phyloP scores from a whole-genome alignment of 2,797 vertebrate genomes.

The Myotis myotis region DNA sequence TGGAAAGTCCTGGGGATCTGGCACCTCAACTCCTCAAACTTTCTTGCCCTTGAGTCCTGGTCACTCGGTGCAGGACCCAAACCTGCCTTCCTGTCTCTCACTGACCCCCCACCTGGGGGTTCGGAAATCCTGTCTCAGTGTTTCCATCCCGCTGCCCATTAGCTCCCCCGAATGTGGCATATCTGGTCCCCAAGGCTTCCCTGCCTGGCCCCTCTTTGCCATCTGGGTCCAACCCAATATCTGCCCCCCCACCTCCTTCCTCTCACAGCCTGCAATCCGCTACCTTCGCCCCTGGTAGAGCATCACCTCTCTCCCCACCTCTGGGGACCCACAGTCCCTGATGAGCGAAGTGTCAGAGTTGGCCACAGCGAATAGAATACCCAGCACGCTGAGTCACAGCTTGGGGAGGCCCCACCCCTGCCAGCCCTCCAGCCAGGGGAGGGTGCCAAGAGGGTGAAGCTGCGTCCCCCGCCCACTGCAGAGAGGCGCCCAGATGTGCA shows the following conservation, averaged over 20 bases:
- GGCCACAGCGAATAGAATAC: conserved; percentile 70
- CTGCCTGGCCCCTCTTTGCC: neutral
- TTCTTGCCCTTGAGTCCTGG: neutral
- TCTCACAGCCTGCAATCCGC: neutral
- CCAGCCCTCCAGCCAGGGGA: conserved; percentile 13
- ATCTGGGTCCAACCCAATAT: neutral
- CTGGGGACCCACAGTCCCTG: conserved; percentile 54
- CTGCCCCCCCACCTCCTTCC: neutral
- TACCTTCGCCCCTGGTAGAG: neutral
- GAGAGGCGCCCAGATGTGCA: neutral
- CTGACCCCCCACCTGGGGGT: neutral
- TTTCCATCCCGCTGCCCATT: neutral
- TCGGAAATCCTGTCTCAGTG: neutral
- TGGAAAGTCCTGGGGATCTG: neutral
- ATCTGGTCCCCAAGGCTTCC: neutral
- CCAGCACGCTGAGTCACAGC: conserved; percentile 68
- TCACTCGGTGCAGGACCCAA: neutral
- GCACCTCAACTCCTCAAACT: neutral
- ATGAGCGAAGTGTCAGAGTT: conserved; percentile 76
- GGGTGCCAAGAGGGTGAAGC: conserved; percentile 16
- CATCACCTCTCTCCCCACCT: neutral
- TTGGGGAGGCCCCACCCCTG: conserved; percentile 50
- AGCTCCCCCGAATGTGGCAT: neutral
- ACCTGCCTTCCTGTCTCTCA: neutral
- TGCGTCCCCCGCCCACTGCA: neutral